Evolutionary conservation across 2,113 vertebrate species (phyloP).

Genomic region (Myrmophylax atrothorax): DNA sequence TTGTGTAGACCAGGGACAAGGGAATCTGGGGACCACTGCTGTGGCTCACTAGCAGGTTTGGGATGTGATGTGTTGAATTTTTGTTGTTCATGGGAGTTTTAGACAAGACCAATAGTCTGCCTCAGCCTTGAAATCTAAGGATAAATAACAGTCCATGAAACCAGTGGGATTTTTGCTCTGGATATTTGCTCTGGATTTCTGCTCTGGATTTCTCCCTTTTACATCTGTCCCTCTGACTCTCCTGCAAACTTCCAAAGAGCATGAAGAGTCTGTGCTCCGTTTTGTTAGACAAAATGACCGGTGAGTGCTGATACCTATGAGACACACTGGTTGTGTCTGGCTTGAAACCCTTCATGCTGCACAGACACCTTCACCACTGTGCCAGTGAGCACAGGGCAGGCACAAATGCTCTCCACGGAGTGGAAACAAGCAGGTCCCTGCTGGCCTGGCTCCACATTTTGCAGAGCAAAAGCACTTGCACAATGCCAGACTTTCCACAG

Average conservation of each 20-base stretch:
- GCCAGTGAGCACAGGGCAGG: not conserved
- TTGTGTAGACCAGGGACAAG: not conserved
- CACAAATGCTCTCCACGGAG: not conserved
- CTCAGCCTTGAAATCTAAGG: not conserved
- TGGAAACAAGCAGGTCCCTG: not conserved
- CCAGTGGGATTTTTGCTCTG: not conserved
- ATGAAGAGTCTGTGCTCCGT: not conserved
- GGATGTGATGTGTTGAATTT: not conserved
- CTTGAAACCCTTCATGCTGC: not conserved
- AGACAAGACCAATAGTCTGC: not conserved
- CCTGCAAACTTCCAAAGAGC: not conserved
- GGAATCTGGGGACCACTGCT: not conserved
- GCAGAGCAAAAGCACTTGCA: not conserved
- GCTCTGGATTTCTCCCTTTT: not conserved
- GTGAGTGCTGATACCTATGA: not conserved
- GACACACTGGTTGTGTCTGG: not conserved
- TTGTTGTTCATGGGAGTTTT: not conserved
- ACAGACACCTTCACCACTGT: not conserved
- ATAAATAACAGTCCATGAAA: not conserved
- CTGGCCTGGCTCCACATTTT: not conserved
- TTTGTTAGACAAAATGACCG: not conserved
- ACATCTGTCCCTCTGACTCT: not conserved
- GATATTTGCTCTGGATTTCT: not conserved
- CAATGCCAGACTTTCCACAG: not conserved
- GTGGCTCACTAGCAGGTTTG: not conserved